Conservation (phyloP, 2,797 vertebrate species). For the Malurus splendens region DNA sequence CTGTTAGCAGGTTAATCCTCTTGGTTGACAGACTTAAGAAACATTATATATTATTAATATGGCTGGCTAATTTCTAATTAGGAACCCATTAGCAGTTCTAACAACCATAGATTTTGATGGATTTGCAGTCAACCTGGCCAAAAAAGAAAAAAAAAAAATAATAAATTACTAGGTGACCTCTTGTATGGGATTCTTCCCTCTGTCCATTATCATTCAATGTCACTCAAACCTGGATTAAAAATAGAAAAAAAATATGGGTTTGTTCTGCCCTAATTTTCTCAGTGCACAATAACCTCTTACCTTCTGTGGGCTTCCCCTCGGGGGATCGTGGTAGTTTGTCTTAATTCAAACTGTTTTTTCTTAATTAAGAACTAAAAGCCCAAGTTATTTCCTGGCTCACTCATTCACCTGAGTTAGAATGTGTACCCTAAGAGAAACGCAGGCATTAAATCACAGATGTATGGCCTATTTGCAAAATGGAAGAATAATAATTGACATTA, state of each 20-base stretch:
- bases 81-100: conserved; percentile 57
- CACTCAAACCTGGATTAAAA: not conserved
- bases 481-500: not conserved
- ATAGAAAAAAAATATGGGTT: not conserved
- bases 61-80: conserved; percentile 71
- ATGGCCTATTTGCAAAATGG: not conserved
- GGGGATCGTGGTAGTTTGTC: not conserved
- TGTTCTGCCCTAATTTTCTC: not conserved
- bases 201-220: conserved; percentile 4
- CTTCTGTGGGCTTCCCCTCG: not conserved
- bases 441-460: not conserved
- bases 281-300: not conserved
- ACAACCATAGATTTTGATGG: conserved; percentile 54
- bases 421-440: not conserved
- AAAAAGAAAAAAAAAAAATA: conserved; percentile 41
- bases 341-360: not conserved
- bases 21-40: conserved; percentile 34
- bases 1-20: conserved; percentile 7
- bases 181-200: conserved; percentile 28
- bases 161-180: conserved; percentile 27
- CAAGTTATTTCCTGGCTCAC: not conserved
- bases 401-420: not conserved
- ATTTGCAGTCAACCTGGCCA: conserved; percentile 43
- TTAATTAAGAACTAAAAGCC: not conserved
- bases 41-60: conserved; percentile 64